A percentile compares a stretch with the other conserved stretches of the same genome.
These are phyloP conservation scores for Atrichornis clamosus DNA, from an alignment of 2,113 vertebrate species.

Conservation along the genomic window DNA sequence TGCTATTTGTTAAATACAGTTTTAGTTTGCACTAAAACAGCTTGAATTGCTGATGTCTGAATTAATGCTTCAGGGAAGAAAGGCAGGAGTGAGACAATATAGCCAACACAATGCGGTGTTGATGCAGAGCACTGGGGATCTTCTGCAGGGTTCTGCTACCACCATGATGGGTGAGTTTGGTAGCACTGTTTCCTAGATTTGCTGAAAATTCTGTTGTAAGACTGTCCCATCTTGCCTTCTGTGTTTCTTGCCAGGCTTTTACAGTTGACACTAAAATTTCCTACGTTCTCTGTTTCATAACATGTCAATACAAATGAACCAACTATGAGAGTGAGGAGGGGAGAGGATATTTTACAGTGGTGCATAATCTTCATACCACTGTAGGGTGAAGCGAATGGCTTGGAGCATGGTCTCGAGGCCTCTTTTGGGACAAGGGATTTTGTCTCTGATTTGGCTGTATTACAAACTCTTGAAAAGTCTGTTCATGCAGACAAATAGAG, in stretches of 20 bases:
- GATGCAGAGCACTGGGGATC: neutral
- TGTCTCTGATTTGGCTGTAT: neutral
- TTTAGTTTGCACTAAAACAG: neutral
- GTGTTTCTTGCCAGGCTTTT: neutral
- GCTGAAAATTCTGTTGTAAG: neutral
- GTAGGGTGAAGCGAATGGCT: neutral
- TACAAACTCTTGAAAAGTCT: neutral
- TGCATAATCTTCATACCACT: neutral
- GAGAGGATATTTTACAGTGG: neutral
- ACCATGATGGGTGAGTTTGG: neutral
- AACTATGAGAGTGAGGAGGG: neutral
- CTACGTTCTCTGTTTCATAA: neutral
- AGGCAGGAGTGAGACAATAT: neutral
- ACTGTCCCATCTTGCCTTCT: neutral
- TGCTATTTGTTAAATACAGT: neutral
- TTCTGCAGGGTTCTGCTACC: neutral
- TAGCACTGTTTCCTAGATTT: neutral
- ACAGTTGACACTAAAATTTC: neutral
- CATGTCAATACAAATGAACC: neutral
- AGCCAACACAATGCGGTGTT: rapidly evolving
- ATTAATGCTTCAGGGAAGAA: neutral
- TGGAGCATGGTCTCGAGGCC: neutral
- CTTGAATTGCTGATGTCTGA: neutral
- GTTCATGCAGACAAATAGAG: neutral
- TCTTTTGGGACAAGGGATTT: neutral